Evolutionary conservation across 2,113 vertebrate genomes (phyloP).

Genomic region (Chaetura pelagica): DNA sequence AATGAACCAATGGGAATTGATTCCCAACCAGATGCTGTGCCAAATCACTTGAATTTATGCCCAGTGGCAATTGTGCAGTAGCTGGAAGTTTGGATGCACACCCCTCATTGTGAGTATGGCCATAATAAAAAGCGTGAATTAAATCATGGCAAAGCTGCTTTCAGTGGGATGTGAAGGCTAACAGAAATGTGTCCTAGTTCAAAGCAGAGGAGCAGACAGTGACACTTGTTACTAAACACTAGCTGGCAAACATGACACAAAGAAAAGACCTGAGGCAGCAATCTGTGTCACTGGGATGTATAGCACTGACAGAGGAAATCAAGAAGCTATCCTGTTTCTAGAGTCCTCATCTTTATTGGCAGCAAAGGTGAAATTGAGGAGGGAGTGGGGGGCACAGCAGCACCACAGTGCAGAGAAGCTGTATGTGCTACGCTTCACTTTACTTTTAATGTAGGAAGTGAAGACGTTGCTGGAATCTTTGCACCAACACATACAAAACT

Average conservation of each 20-base stretch:
- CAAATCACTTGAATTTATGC: conserved; percentile 75
- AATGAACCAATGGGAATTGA: conserved; percentile 49
- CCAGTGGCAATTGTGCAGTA: conserved; percentile 70
- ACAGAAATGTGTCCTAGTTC: conserved; percentile 71
- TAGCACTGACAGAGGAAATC: neutral
- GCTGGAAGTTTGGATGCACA: conserved; percentile 68
- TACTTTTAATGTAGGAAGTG: neutral
- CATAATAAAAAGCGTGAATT: conserved; percentile 74
- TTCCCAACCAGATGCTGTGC: conserved; percentile 51
- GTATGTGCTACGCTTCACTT: neutral
- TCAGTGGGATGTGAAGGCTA: conserved; percentile 69
- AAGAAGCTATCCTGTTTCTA: neutral
- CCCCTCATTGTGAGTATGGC: conserved; percentile 44
- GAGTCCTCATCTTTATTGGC: neutral
- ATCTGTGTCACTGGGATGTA: neutral
- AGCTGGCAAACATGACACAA: conserved; percentile 56
- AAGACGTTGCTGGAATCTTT: neutral
- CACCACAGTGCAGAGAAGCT: neutral
- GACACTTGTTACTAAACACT: conserved; percentile 77
- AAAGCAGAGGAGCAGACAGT: conserved; percentile 72
- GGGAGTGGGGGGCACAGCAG: neutral
- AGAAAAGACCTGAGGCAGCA: conserved; percentile 12
- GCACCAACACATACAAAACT: neutral
- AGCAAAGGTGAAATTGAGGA: neutral
- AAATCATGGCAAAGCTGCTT: conserved; percentile 73